phyloP scores from a whole-genome alignment of 2,797 vertebrate genomes.

The Typhlichthys eigenmanni region DNA sequence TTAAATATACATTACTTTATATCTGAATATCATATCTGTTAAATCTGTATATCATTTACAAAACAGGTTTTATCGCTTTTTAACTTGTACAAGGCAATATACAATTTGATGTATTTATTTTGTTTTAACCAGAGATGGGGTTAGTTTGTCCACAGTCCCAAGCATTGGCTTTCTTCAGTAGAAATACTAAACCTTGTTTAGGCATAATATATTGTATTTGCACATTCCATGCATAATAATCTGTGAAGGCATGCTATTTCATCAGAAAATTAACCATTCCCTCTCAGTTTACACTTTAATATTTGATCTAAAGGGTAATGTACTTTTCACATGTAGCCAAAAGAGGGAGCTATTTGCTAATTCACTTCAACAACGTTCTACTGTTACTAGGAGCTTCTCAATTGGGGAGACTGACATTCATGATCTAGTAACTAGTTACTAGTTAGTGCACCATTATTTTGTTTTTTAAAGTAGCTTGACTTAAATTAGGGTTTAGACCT shows the following conservation, averaged over 20 bases:
- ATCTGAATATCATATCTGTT: too few relatives aligned
- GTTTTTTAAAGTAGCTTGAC: too few relatives aligned
- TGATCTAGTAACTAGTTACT: neutral
- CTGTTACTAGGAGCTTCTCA: neutral
- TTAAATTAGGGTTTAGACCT: too few relatives aligned
- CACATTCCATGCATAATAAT: neutral
- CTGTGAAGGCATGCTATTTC: neutral
- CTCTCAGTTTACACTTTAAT: neutral
- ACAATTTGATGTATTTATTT: too few relatives aligned
- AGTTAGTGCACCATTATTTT: too few relatives aligned
- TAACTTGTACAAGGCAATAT: too few relatives aligned
- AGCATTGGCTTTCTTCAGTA: neutral
- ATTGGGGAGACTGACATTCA: neutral
- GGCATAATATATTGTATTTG: too few relatives aligned
- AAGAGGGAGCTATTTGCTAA: conserved; percentile 34
- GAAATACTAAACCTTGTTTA: too few relatives aligned
- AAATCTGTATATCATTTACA: too few relatives aligned
- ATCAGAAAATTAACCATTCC: neutral
- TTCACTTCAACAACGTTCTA: neutral
- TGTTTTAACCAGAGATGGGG: too few relatives aligned
- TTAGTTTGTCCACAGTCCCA: neutral
- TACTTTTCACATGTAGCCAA: conserved; percentile 15
- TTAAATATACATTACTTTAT: too few relatives aligned
- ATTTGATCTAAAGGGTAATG: neutral
- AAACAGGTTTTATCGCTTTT: too few relatives aligned